Evolutionary conservation across 2,113 vertebrate genomes (phyloP), one percentile per base, ranked within the genome.

Genomic region (Sclerurus mexicanus): DNA sequence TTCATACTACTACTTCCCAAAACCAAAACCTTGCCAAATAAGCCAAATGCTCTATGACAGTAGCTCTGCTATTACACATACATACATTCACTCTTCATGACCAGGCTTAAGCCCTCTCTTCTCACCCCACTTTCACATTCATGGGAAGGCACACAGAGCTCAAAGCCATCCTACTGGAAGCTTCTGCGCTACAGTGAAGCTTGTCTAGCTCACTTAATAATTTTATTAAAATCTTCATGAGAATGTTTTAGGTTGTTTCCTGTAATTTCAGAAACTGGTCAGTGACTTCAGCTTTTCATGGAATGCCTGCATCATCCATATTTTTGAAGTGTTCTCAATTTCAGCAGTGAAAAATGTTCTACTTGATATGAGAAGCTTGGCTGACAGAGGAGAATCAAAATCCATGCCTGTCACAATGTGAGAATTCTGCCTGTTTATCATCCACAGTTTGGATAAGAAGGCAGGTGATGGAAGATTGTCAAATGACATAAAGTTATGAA

Each of bases 391-490:
- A 77, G 28, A 92, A 74, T 81, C 40, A 81, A 85, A 90, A 81
- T 35, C 47, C 14, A 31, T 58, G 39, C 50, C 49, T 89, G 73
- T 84, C 44, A 73, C 53, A 68, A 71, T 69, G 63, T 84, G 73
- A 89, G 73, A 95, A 93, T 93, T 83, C 53, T 87, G 68, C 49
- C 31, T 80, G 12, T 72, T 91, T 93, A 50, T 83, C 35, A 80
- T 76, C 49, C 68, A 80, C 14, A 67, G 25, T 76, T 76, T 80
- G 49, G 63, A 50, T 50, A 84, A 87, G 66, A 81, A 75, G 7
- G 22, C 14, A 87, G 35, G 77, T 95, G 73, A 87, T 53, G 58
- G 63, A 87, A 91, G 59, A 87, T 19, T 80, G 81, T 27, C 35
- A 93, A 89, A 49, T 50, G 35, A 73, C 73, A 59, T 28, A 37